These are phyloP conservation scores for Drosophila antonietae DNA, from an alignment of 2,888 invertebrate species.

Conservation along the genomic window DNA sequence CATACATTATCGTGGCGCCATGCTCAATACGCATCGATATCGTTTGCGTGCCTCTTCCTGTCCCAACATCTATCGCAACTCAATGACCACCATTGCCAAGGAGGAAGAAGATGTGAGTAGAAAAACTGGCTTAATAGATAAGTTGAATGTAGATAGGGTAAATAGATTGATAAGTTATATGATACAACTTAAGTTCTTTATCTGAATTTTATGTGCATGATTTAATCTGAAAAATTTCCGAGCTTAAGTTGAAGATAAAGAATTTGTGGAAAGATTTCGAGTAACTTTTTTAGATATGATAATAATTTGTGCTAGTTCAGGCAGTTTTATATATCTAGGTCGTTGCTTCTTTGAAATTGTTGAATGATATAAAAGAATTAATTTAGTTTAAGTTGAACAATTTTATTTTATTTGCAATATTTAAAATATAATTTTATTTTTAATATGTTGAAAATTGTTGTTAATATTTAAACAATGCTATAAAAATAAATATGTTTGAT, in stretches of 20 bases:
- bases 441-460: too few relatives aligned
- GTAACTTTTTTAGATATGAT: not conserved
- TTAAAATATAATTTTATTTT: too few relatives aligned
- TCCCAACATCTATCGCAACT: conserved; percentile 95
- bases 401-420: too few relatives aligned
- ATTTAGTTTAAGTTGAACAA: too few relatives aligned
- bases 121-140: not conserved
- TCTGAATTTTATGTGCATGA: not conserved
- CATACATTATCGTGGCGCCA: conserved; percentile 93
- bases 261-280: not conserved
- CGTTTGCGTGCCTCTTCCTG: conserved; percentile 94
- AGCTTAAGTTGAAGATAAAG: not conserved
- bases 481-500: too few relatives aligned
- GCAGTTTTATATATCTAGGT: too few relatives aligned
- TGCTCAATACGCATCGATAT: conserved; percentile 93
- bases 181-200: not conserved
- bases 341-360: too few relatives aligned
- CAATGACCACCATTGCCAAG: conserved; percentile 93
- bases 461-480: too few relatives aligned
- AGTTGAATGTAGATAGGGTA: not conserved
- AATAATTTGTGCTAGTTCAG: too few relatives aligned
- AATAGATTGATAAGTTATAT: not conserved
- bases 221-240: not conserved
- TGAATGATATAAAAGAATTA: too few relatives aligned
- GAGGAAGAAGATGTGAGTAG: conserved; percentile 90